Conservation (phyloP, 2,888 invertebrate species). For the Leptodirus hochenwartii region DNA sequence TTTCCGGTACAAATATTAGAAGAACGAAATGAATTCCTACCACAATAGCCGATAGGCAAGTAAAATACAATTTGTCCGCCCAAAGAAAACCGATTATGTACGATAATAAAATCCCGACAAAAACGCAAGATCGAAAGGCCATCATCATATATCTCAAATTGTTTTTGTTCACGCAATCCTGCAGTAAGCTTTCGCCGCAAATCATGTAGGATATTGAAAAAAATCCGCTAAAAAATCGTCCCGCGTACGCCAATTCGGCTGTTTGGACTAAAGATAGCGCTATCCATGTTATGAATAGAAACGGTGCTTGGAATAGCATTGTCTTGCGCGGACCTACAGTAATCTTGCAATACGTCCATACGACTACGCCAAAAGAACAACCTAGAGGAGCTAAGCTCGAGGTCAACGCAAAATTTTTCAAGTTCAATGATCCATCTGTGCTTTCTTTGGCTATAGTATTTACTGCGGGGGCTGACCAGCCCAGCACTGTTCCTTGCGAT, state of each 20-base stretch:
- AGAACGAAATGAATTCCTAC: constrained; percentile 13
- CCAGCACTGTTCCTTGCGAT: constrained; percentile 15
- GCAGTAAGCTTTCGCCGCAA: constrained; percentile 15
- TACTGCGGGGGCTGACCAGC: constrained; percentile 16
- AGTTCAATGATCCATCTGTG: constrained; percentile 2
- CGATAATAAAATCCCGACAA: constrained; percentile 12
- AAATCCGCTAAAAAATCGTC: constrained; percentile 16
- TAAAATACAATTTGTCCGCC: constrained; percentile 7
- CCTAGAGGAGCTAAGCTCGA: constrained; percentile 16
- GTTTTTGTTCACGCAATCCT: constrained; percentile 13
- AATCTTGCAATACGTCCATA: constrained; percentile 14
- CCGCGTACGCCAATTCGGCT: background rate
- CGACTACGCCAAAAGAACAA: constrained; percentile 14
- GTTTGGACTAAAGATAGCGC: constrained; percentile 8
- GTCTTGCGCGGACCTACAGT: constrained; percentile 17
- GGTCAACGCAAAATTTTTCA: constrained; percentile 10
- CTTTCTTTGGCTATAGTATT: constrained; percentile 2
- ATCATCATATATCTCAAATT: constrained; percentile 11
- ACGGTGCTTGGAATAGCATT: constrained; percentile 14
- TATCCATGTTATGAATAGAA: constrained; percentile 14
- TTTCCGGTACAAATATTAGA: constrained; percentile 15
- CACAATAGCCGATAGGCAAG: constrained; percentile 10
- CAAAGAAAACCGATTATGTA: constrained; percentile 11
- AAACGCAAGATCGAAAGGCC: constrained; percentile 11
- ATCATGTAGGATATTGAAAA: constrained; percentile 14